These are phyloP conservation scores for Lumbricus terrestris DNA, from an alignment of 2,888 invertebrate species.

Conservation along the genomic window DNA sequence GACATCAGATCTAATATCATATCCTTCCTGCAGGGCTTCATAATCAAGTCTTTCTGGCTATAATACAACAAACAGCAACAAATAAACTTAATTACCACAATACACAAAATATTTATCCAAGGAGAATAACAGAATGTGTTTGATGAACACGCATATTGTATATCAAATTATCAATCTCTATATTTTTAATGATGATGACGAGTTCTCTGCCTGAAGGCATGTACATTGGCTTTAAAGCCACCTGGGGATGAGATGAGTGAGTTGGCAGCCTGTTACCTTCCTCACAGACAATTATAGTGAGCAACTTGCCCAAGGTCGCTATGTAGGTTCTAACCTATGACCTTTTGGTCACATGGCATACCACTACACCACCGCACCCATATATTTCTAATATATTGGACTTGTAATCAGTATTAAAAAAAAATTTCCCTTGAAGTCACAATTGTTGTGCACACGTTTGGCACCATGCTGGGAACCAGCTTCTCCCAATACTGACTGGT, in stretches of 20 bases:
- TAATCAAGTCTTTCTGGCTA: conserved; percentile 63
- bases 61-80: not conserved
- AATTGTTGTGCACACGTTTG: not conserved
- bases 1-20: conserved; percentile 63
- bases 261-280: no score
- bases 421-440: not conserved
- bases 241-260: no score
- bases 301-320: no score
- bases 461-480: not conserved
- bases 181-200: not conserved
- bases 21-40: conserved; percentile 54
- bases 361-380: no score
- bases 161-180: not conserved
- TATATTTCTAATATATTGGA: no score
- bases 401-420: no score
- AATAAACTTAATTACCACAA: not conserved
- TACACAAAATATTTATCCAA: not conserved
- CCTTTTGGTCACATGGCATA: no score
- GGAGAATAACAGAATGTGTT: not conserved
- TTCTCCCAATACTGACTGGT: not conserved
- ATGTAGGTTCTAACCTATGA: no score
- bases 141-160: not conserved
- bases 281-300: no score
- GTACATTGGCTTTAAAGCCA: no score
- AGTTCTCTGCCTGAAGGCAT: no score